phyloP scores from a whole-genome alignment of 2,888 invertebrate genomes.

The Gastrophysa polygoni region DNA sequence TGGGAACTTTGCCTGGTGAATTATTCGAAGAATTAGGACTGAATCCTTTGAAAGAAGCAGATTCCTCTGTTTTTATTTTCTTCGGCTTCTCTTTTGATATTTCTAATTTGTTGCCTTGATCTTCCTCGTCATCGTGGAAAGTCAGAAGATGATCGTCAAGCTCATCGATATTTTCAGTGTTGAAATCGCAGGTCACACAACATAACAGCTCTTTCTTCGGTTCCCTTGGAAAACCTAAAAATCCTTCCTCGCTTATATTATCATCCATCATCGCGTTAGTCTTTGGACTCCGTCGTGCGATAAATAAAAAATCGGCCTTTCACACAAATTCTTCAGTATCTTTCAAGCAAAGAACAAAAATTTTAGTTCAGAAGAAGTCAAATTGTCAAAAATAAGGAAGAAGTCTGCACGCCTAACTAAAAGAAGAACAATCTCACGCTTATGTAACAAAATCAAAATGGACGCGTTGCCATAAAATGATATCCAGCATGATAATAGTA shows the following conservation, averaged over 20 bases:
- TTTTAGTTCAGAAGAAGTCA: neutral
- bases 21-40: neutral
- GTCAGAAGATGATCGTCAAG: constrained; percentile 37
- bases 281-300: neutral
- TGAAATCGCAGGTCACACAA: constrained; percentile 36
- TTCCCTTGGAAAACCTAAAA: neutral
- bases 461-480: neutral
- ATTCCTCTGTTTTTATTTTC: neutral
- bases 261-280: neutral
- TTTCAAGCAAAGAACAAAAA: neutral
- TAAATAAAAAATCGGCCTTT: no score
- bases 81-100: neutral
- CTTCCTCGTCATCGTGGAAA: constrained; percentile 27
- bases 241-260: neutral
- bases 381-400: neutral
- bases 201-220: constrained; percentile 14
- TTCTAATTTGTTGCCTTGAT: neutral
- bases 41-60: neutral
- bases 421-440: no score
- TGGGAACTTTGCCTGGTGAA: neutral
- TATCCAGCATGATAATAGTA: no score
- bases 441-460: no score
- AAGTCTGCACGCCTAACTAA: neutral
- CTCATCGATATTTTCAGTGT: constrained; percentile 35
- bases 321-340: neutral